phyloP scores from a whole-genome alignment of 2,797 vertebrate species.

The Enteromius argenteus region DNA sequence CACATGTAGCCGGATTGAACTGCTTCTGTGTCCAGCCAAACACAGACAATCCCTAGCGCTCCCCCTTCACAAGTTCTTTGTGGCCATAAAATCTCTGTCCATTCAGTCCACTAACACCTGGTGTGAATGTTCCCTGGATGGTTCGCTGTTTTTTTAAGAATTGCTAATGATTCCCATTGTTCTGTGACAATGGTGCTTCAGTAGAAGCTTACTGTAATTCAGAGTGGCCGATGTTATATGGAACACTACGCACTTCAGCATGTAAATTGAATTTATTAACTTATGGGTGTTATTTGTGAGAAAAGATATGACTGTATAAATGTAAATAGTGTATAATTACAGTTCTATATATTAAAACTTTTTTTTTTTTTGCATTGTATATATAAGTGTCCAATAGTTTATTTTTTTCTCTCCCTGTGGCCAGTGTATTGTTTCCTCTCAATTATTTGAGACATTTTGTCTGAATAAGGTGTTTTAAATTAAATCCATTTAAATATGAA shows the following conservation, averaged over 20 bases:
- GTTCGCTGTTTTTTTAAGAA: constrained; percentile 40
- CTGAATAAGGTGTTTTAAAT: background rate
- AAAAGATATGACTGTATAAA: constrained; percentile 38
- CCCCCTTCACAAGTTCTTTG: constrained; percentile 49
- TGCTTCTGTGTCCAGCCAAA: background rate
- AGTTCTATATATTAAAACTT: constrained; percentile 67
- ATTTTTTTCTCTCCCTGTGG: background rate
- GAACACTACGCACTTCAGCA: constrained; percentile 76
- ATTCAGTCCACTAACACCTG: constrained; percentile 53
- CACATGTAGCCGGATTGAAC: background rate
- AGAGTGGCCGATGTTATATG: constrained; percentile 45
- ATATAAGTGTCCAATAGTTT: background rate
- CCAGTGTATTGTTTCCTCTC: background rate
- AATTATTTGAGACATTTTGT: background rate
- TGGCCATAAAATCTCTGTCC: constrained; percentile 40
- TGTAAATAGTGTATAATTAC: constrained; percentile 75
- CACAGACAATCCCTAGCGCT: background rate
- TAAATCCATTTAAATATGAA: background rate
- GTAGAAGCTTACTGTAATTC: constrained; percentile 45
- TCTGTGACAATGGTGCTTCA: constrained; percentile 24
- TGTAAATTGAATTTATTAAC: constrained; percentile 73
- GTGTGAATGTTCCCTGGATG: constrained; percentile 51
- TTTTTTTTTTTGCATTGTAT: constrained; percentile 63
- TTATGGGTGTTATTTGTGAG: constrained; percentile 71
- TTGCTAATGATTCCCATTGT: constrained; percentile 47